These are phyloP conservation scores for Nemapogon koenigi DNA, from an alignment of 2,888 invertebrate species.

Conservation along the genomic window DNA sequence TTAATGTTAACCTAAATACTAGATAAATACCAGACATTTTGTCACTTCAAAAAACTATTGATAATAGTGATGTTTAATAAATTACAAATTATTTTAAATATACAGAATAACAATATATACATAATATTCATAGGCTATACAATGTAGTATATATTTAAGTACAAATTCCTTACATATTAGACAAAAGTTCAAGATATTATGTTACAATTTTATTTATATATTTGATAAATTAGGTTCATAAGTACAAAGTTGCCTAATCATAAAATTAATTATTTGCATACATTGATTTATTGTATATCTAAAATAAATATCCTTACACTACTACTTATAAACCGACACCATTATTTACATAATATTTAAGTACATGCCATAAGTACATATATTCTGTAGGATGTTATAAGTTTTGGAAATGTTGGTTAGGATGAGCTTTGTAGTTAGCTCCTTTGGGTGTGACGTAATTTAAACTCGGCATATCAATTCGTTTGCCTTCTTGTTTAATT, in stretches of 20 bases:
- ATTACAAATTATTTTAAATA: no score
- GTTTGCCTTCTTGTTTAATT: constrained; percentile 26
- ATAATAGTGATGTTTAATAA: no score
- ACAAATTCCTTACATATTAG: no score
- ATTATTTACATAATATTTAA: constrained; percentile 24
- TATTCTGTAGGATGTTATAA: constrained; percentile 45
- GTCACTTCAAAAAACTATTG: no score
- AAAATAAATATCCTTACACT: neutral
- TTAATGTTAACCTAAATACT: no score
- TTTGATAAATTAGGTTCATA: neutral
- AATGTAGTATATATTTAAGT: no score
- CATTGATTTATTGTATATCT: neutral
- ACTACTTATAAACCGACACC: constrained; percentile 1
- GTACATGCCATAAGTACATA: constrained; percentile 29
- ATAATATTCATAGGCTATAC: no score
- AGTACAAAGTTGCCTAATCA: neutral
- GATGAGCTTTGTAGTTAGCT: constrained; percentile 31
- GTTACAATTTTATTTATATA: no score
- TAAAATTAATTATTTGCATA: neutral
- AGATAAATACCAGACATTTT: no score
- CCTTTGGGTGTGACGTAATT: constrained; percentile 57
- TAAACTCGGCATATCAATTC: constrained; percentile 45
- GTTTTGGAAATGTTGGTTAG: constrained; percentile 56
- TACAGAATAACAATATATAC: no score
- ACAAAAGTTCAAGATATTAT: no score